A percentile compares a stretch with the other conserved stretches of the same genome.
Conservation (phyloP, 2,797 vertebrate species). For the Pachyuromys duprasi region DNA sequence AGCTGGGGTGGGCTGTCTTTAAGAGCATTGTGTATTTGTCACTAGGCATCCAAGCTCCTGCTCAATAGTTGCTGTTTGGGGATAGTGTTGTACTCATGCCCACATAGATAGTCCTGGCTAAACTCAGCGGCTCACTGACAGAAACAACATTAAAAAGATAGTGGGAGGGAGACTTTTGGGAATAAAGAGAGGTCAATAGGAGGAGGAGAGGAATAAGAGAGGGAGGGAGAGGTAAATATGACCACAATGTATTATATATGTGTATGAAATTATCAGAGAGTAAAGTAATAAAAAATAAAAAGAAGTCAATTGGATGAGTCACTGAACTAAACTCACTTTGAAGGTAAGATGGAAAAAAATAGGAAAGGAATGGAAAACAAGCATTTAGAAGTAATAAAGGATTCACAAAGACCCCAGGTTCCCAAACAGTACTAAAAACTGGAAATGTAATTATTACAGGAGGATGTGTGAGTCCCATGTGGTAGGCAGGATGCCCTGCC, state of each 20-base stretch:
- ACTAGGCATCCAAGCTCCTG: too few species aligned
- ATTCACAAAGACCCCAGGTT: constrained; percentile 61
- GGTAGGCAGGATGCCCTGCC: not conserved
- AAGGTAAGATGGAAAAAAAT: not conserved
- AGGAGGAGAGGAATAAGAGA: not conserved
- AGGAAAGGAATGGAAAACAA: not conserved
- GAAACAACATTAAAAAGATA: not conserved
- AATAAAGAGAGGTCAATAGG: not conserved
- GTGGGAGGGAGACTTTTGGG: not conserved
- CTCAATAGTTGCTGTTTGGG: not conserved
- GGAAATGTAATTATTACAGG: constrained; percentile 3
- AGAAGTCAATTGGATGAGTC: constrained; percentile 68
- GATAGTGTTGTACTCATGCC: not conserved
- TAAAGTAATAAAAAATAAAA: not conserved
- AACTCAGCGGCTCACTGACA: not conserved
- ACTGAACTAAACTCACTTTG: constrained; percentile 59
- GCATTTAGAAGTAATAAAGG: constrained; percentile 53
- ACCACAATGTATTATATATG: not conserved
- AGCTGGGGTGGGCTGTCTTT: not conserved
- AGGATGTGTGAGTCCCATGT: not conserved
- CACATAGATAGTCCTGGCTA: not conserved
- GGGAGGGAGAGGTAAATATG: not conserved
- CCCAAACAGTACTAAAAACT: not conserved
- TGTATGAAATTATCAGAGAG: not conserved
- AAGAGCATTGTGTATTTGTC: not conserved